Evolutionary conservation across 2,888 invertebrate genomes (phyloP), one percentile per base, ranked within the genome.

Genomic region (Drosophila mulleri): DNA sequence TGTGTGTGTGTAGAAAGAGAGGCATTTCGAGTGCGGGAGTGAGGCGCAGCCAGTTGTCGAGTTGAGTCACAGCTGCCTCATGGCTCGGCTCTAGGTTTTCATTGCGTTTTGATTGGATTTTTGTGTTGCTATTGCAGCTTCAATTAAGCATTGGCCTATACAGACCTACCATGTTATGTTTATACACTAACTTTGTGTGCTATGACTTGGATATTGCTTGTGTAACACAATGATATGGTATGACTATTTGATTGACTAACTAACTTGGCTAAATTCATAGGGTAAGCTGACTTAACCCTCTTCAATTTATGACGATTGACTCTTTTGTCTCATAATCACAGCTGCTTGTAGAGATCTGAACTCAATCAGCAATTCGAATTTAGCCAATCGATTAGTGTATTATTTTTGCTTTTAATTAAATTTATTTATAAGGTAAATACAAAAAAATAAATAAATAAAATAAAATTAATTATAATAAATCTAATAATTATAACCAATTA

Each of bases 21-120:
- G 54, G 54, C 41, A 20, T 16, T 41, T 29, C 18, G 26, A 56
- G 18, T 20, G 20, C 41, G 12, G 37, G 39, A 52, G 29, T 14
- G 57, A 52, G 66, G 6, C 48, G 18, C 48, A 50, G 48, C 18
- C 18, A 50, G 48, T 32, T 63, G 59, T 67, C 44, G 54, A 47
- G 65, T 52, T 47, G 68, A 76, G 65, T 16, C 60, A 60, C 75
- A 77, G 70, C 75, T 79, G 70, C 54, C 54, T 52, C 66, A 56
- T 48, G 50, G 47, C 68, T 72, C 52, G 39, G 58, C 50, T 57
- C 62, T 64, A 60, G 71, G 64, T 75, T 89, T 84, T 84, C 85
- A 89, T 86, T 82, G 78, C 85, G 80, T 84, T 89, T 88, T 89
- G 89, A 86, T 89, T 86, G 74, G 85, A 78, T 89, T 85, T 87